phyloP scores from a whole-genome alignment of 2,113 vertebrate species.

The Saimiri boliviensis region DNA sequence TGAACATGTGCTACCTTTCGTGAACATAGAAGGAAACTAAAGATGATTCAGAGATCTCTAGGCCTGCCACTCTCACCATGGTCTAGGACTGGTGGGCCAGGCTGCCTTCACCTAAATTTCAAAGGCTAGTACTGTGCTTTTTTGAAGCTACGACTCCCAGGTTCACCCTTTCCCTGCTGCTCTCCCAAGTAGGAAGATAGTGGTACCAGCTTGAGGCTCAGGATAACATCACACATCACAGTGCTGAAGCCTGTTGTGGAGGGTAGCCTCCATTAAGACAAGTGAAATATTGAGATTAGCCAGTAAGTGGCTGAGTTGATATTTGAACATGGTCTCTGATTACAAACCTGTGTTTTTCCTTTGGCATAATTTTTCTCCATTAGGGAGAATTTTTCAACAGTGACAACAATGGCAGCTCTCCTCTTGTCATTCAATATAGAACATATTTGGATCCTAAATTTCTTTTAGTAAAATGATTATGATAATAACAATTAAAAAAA shows the following conservation, averaged over 20 bases:
- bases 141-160: neutral
- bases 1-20: neutral
- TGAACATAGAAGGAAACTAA: neutral
- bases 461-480: neutral
- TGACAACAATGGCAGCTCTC: neutral
- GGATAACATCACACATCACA: neutral
- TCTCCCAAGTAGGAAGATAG: neutral
- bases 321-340: neutral
- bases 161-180: neutral
- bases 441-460: neutral
- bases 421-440: neutral
- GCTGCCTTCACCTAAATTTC: neutral
- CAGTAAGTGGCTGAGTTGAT: neutral
- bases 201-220: neutral
- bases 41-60: neutral
- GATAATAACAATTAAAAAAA: neutral
- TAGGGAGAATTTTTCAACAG: neutral
- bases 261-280: neutral
- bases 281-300: neutral
- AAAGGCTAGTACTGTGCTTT: neutral
- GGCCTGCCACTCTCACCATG: neutral
- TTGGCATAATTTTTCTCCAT: neutral
- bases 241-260: neutral
- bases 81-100: too few relatives aligned
- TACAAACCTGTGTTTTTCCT: neutral